phyloP scores from a whole-genome alignment of 1,140 invertebrate species.

The Frieseomelitta varia region DNA sequence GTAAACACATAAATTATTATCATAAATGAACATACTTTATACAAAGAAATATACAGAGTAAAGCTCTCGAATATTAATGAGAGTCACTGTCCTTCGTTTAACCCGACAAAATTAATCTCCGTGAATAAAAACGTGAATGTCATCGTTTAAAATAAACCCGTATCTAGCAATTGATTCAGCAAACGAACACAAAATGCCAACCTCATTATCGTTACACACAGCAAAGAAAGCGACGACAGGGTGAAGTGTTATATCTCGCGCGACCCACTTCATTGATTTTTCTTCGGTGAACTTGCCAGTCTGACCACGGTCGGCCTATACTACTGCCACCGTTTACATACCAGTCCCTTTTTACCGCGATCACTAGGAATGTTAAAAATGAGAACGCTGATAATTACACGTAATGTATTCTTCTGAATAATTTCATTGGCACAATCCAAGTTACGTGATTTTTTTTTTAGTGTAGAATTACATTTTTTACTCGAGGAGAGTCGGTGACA shows the following conservation, averaged over 20 bases:
- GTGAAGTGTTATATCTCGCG: neutral
- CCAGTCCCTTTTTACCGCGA: neutral
- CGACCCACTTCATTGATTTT: constrained; percentile 9
- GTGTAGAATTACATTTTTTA: no score
- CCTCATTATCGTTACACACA: neutral
- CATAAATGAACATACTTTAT: no score
- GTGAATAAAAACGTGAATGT: neutral
- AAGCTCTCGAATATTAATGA: no score
- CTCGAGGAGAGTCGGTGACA: no score
- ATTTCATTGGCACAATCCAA: no score
- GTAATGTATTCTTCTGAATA: no score
- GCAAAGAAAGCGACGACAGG: neutral
- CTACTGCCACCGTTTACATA: neutral
- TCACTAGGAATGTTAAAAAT: neutral
- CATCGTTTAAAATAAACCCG: neutral
- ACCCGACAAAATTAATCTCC: no score
- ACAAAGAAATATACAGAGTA: no score
- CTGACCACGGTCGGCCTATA: constrained; percentile 3
- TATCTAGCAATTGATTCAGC: neutral
- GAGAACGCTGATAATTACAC: no score
- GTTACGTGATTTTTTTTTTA: no score
- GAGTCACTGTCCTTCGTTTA: no score
- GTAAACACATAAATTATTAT: no score
- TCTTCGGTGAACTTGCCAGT: constrained; percentile 12
- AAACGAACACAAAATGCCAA: neutral